Evolutionary conservation across 2,113 vertebrate species (phyloP).

Genomic region (Callipepla californica): DNA sequence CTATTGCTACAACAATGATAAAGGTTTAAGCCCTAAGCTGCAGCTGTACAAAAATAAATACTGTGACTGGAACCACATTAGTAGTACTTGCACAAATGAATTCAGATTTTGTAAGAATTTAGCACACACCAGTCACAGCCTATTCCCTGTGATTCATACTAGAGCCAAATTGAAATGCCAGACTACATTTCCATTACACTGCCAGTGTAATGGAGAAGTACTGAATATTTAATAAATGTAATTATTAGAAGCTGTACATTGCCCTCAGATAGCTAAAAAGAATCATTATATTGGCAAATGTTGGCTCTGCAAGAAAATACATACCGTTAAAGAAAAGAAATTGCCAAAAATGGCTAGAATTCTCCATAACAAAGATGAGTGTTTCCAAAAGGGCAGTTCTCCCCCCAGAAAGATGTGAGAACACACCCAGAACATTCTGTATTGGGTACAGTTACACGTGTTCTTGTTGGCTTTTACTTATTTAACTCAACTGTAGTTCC

Average conservation of each 20-base stretch:
- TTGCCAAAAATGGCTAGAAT: neutral
- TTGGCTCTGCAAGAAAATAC: neutral
- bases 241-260: neutral
- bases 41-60: neutral
- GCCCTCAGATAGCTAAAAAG: slow-evolving; percentile 13
- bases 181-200: neutral
- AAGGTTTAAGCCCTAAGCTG: neutral
- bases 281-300: slow-evolving; percentile 24
- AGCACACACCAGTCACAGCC: neutral
- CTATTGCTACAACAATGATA: neutral
- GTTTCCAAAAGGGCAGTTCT: neutral
- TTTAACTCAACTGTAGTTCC: neutral
- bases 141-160: neutral
- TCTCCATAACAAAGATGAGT: neutral
- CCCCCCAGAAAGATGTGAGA: neutral
- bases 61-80: accelerated
- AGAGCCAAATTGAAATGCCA: neutral
- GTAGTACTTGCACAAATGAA: neutral
- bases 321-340: neutral
- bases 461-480: neutral
- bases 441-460: neutral
- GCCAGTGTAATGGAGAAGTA: slow-evolving; percentile 5
- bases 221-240: slow-evolving; percentile 57
- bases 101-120: neutral
- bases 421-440: neutral